phyloP scores from a whole-genome alignment of 2,888 invertebrate species.

The Microchrysa polita region DNA sequence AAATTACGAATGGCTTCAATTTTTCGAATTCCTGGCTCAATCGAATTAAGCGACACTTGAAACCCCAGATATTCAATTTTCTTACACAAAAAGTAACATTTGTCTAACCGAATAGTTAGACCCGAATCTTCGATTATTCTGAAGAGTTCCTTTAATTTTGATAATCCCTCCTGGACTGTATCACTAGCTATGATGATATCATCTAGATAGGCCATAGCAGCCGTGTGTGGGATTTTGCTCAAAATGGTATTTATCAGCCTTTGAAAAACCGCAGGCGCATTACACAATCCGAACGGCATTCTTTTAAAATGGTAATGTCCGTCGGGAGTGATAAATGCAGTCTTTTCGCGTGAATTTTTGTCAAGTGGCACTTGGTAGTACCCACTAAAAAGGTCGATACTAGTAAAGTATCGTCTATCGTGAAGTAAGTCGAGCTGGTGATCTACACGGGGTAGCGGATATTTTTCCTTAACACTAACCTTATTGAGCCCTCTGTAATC shows the following conservation, averaged over 20 bases:
- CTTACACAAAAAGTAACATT: slow-evolving; percentile 38
- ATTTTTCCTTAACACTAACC: background rate
- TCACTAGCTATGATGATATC: too few species aligned
- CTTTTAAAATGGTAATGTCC: background rate
- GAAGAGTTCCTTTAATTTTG: too few species aligned
- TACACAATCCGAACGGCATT: background rate
- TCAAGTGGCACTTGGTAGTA: background rate
- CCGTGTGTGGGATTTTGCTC: background rate
- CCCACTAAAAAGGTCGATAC: background rate
- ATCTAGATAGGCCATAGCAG: too few species aligned
- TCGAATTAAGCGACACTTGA: slow-evolving; percentile 20
- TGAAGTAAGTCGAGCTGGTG: background rate
- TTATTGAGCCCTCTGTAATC: background rate
- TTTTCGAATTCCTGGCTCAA: slow-evolving; percentile 34
- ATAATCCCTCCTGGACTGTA: too few species aligned
- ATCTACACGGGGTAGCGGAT: background rate
- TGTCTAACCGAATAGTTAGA: too few species aligned
- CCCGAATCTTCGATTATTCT: too few species aligned
- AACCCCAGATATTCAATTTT: slow-evolving; percentile 47
- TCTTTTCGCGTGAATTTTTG: background rate
- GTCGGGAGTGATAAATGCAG: background rate
- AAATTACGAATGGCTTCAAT: slow-evolving; percentile 36
- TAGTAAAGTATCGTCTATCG: background rate
- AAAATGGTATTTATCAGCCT: background rate
- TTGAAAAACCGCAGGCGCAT: background rate